Conservation (phyloP, 1,140 invertebrate genomes). For the Camponotus vicinus region DNA sequence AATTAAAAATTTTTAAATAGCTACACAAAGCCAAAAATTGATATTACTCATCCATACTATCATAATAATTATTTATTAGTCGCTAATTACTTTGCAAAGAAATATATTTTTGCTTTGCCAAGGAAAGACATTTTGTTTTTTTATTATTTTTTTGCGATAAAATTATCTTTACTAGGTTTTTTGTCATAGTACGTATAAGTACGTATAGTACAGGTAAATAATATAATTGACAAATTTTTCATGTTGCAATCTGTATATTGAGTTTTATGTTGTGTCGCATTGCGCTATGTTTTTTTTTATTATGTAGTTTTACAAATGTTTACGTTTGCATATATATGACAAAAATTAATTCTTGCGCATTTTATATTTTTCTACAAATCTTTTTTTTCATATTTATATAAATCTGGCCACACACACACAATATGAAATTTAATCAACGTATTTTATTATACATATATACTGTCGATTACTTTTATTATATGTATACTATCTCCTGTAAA, state of each 20-base stretch:
- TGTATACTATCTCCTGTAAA: too few relatives aligned
- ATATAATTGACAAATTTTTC: background rate
- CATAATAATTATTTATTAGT: background rate
- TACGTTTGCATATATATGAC: background rate
- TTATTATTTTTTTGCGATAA: background rate
- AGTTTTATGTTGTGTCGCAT: background rate
- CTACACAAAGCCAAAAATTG: background rate
- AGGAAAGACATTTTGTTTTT: background rate
- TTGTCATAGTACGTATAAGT: background rate
- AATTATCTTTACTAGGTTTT: background rate
- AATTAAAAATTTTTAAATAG: background rate
- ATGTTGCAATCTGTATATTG: background rate
- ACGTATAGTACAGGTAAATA: background rate
- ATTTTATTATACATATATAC: slow-evolving; percentile 12
- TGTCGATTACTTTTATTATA: too few relatives aligned
- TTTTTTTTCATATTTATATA: background rate
- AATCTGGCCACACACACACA: background rate
- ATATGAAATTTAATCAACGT: slow-evolving; percentile 15
- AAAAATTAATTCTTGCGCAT: slow-evolving; percentile 22
- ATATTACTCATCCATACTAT: background rate
- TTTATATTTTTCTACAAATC: background rate
- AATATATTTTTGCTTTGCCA: background rate
- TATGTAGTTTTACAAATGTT: slow-evolving; percentile 12
- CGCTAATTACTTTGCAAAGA: background rate
- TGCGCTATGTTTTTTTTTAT: background rate